A percentile compares a stretch with the other conserved stretches of the same genome.
phyloP scores from a whole-genome alignment of 2,797 vertebrate genomes.

The Sebastes itinus region DNA sequence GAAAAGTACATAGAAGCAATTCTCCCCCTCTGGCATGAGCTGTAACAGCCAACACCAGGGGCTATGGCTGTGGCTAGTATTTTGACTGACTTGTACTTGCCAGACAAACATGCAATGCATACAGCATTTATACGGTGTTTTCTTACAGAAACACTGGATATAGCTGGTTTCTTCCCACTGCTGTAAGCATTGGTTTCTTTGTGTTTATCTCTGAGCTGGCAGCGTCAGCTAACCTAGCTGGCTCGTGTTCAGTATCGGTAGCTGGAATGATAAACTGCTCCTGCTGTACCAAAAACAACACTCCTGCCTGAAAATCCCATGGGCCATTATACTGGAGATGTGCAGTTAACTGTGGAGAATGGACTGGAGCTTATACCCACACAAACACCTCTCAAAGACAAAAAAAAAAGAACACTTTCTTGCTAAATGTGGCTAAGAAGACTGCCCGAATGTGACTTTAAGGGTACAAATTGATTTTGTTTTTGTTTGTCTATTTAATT shows the following conservation, averaged over 20 bases:
- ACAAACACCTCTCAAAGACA: background rate
- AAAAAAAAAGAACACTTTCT: background rate
- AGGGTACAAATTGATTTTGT: background rate
- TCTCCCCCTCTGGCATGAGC: background rate
- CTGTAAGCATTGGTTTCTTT: background rate
- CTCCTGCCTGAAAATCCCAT: background rate
- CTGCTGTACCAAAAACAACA: slow-evolving; percentile 4
- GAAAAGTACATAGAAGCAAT: background rate
- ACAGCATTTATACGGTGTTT: background rate
- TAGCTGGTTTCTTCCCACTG: background rate
- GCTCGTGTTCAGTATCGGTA: background rate
- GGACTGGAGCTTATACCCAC: background rate
- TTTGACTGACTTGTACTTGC: background rate
- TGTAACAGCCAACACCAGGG: background rate
- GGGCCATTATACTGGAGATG: background rate
- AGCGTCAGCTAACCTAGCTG: background rate
- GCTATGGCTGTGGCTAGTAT: background rate
- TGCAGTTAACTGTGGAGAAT: slow-evolving; percentile 2
- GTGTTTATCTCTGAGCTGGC: background rate
- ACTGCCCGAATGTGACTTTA: background rate
- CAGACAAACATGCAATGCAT: background rate
- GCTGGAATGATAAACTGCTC: background rate
- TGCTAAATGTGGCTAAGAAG: background rate
- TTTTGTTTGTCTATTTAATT: background rate
- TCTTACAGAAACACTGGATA: background rate